Base-by-base conservation (phyloP, 2,113 vertebrate genomes). In the Romanogobio albipinnatus region DNA sequence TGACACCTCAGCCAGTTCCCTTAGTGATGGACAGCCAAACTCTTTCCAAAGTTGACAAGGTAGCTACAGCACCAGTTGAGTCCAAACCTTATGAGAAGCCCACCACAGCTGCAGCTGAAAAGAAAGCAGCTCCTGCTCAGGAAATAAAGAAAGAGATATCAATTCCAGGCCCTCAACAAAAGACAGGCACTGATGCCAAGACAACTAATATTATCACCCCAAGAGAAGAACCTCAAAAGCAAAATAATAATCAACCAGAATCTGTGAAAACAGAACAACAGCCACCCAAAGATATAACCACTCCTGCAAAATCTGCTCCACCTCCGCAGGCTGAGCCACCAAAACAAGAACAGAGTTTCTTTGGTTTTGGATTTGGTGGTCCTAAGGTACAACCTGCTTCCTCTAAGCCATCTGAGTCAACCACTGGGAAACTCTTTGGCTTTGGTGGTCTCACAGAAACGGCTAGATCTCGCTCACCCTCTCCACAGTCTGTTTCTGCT, bases 311-410 rank as follows among this genome's bases (percentile, higher is more conserved):
- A 85, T 73, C 92, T 84, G 86, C 86, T 64, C 93, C 93, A 87
- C 85, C 3, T 9, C 39, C 45, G 0, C 71, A 86, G 71, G 9
- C 91, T 47, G 82, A 88, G 29, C 86, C 88, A 0, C 87, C 91
- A 66, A 96, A 95, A 29, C 96, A 94, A 85, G 91, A 89, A 71
- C 95, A 26, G 87, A 95, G 91, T 93, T 94, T 93, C n/a, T 97
- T 98, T 89, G 95, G 95, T 87, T 96, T 98, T 90, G 96, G 94
- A 58, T 89, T 97, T 84, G 96, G 96, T 79, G 90, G 94, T 86
- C 81, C 75, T 59, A 94, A 94, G 91, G 88, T 93, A 77, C 96
- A 97, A 84, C 93, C 95, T 0, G 92, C 95, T 24, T 93, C 94
- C 22, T 92, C 95, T 81, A 96, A 96, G 36, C 86, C 89, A 7